Base-by-base conservation (phyloP, 2,888 invertebrate genomes). In the Brachyopa scutellaris region DNA sequence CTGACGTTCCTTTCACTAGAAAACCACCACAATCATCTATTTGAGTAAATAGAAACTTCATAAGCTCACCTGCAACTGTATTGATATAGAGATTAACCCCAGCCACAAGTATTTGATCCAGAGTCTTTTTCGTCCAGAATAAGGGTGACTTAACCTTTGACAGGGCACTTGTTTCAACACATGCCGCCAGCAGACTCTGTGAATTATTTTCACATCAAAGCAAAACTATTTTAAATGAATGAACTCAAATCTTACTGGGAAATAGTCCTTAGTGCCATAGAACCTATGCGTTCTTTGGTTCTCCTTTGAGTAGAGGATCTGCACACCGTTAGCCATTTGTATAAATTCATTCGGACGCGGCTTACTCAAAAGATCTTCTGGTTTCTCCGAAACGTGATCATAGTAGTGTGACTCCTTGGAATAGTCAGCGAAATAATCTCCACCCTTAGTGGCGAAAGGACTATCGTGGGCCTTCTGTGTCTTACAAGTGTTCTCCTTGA, bases 101-200 rank as follows among this genome's bases (percentile, higher is more conserved):
- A 17, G 78, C 51, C 6, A 26, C 0, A 0, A 82, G 47, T 3
- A 85, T 49, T 23, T 53, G 57, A 17, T 79, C 72, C 6, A 85
- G 33, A n/a, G 72, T 80, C 31, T 59, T 78, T 8, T 61, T 78
- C 5, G 74, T 82, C 85, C 85, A 85, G 0, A 45, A 17, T 9
- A 31, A 6, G 0, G 79, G 78, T 0, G 59, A 40, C n/a, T 61
- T 77, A 0, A 85, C 40, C 15, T 47, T 21, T 5, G 76, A 78
- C 23, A 84, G 47, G 1, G 73, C 85, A 17, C 84, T 69, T 6
- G 84, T 73, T 23, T 79, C 74, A 0, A 85, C 36, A 47, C 85
- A 85, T 5, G 84, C 62, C 8, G 85, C 85, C 55, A 76, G 80
- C 1, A 83, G n/a, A 21, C 84, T 67, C 85, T 85, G 11, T 6